These are phyloP conservation scores for Gila robusta DNA, from an alignment of 2,797 vertebrate genomes.

Conservation along the genomic window DNA sequence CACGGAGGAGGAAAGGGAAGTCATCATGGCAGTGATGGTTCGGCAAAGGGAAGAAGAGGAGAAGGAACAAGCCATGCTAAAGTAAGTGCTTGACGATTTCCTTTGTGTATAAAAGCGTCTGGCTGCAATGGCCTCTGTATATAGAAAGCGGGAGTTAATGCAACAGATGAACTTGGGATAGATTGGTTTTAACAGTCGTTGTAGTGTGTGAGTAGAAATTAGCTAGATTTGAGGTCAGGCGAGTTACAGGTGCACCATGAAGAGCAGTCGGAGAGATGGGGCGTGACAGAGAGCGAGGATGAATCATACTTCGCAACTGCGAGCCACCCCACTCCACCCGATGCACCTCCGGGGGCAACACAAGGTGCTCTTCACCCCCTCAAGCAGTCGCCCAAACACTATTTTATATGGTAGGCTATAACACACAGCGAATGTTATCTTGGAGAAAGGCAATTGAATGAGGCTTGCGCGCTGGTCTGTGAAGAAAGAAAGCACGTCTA, in stretches of 20 bases:
- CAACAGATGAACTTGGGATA: neutral
- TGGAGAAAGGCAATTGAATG: neutral
- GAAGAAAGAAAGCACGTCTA: neutral
- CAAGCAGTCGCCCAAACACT: neutral
- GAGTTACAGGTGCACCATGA: slow-evolving; percentile 71
- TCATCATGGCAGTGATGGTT: slow-evolving; percentile 98
- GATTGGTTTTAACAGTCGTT: slow-evolving; percentile 1
- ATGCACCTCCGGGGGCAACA: slow-evolving; percentile 15
- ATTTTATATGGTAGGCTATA: neutral
- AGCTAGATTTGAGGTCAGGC: slow-evolving; percentile 69
- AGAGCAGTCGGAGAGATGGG: slow-evolving; percentile 64
- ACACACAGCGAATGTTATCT: neutral
- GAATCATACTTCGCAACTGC: slow-evolving; percentile 68
- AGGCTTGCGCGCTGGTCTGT: neutral
- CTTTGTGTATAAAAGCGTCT: slow-evolving; percentile 5
- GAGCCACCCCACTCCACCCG: slow-evolving; percentile 28
- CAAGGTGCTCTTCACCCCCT: slow-evolving; percentile 24
- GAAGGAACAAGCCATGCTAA: slow-evolving; percentile 98
- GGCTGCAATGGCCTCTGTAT: neutral
- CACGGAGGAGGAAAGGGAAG: slow-evolving; percentile 96
- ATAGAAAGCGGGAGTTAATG: neutral
- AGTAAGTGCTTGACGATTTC: slow-evolving; percentile 82
- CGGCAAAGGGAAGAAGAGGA: slow-evolving; percentile 97
- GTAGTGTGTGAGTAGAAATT: neutral
- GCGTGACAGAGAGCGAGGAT: slow-evolving; percentile 68